A percentile compares a stretch with the other conserved stretches of the same genome.
These are phyloP conservation scores for Otus sunia DNA, from an alignment of 2,113 vertebrate species.

Conservation along the genomic window DNA sequence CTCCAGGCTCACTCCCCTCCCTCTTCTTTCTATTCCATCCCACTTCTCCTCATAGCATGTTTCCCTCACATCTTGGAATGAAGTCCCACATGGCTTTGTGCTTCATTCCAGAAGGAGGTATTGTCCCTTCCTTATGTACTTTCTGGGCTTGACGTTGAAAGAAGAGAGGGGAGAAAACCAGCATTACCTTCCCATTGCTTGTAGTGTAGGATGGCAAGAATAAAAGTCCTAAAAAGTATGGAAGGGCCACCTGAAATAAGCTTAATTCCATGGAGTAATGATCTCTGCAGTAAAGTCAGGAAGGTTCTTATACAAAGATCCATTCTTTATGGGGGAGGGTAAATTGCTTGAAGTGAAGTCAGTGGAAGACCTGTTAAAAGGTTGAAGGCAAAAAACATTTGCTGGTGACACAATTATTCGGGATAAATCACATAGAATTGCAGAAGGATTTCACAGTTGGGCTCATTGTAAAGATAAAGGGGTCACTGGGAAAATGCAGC, in stretches of 20 bases:
- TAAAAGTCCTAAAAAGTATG: not conserved
- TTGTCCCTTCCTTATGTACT: not conserved
- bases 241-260: not conserved
- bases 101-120: not conserved
- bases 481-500: not conserved
- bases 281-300: not conserved
- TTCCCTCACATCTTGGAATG: not conserved
- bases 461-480: not conserved
- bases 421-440: not conserved
- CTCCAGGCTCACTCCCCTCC: not conserved
- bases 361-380: not conserved
- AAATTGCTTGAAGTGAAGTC: not conserved
- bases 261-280: not conserved
- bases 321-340: rapidly evolving
- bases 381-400: not conserved
- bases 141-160: not conserved
- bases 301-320: not conserved
- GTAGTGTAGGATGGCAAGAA: not conserved
- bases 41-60: not conserved
- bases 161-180: not conserved
- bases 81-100: not conserved
- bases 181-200: not conserved
- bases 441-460: not conserved
- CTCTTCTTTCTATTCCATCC: not conserved
- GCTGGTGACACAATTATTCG: not conserved